phyloP scores from a whole-genome alignment of 2,113 vertebrate genomes.

The Nyctereutes procyonoides region DNA sequence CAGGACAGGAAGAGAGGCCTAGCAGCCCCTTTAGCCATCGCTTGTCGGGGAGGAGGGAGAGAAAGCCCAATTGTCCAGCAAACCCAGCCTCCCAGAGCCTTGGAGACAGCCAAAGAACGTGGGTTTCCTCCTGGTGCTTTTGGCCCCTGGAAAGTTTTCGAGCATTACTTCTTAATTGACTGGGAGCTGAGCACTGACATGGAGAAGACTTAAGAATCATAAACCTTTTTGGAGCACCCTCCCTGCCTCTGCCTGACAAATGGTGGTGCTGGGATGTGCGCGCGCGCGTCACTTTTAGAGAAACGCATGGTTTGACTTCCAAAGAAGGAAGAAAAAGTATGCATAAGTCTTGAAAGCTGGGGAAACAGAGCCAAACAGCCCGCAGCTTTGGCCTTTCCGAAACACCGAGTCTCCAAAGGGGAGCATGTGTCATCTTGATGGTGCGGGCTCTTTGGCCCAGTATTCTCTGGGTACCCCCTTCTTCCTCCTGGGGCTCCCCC shows the following conservation, averaged over 20 bases:
- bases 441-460: rapidly evolving
- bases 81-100: background rate
- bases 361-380: background rate
- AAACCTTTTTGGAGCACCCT: background rate
- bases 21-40: background rate
- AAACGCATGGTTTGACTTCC: constrained; percentile 60
- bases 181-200: background rate
- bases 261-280: background rate
- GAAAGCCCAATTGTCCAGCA: background rate
- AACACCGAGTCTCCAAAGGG: background rate
- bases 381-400: background rate
- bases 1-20: background rate
- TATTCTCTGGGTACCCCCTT: background rate
- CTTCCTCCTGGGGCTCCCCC: background rate
- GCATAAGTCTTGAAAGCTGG: background rate
- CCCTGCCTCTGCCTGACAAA: background rate
- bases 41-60: background rate
- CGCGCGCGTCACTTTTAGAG: constrained; percentile 30
- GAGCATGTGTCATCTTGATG: background rate
- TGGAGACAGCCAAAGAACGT: background rate
- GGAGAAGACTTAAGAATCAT: background rate
- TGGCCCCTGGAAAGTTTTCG: background rate
- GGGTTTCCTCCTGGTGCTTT: background rate
- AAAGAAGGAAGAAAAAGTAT: constrained; percentile 71
- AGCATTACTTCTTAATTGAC: background rate